Base-by-base conservation (phyloP, 2,888 invertebrate genomes). In the Brachycybe producta region DNA sequence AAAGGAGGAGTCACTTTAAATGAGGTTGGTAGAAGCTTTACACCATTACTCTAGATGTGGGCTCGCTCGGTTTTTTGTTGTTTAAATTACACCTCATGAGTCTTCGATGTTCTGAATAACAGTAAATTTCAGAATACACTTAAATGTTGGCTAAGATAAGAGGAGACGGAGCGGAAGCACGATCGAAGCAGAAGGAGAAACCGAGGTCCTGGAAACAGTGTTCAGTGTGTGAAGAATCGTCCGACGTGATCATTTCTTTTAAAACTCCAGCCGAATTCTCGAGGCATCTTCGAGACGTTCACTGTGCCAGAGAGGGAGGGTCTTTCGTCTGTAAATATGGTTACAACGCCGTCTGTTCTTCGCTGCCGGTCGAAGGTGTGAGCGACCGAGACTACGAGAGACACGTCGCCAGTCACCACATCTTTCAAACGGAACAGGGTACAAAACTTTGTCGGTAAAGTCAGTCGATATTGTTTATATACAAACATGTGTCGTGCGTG, bases 271-370 rank as follows among this genome's bases (percentile, higher is more conserved):
- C 43, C 39, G 55, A 68, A 43, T 68, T 67, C 71, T 74, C 52
- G 67, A 82, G 84, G 59, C 88, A 88, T 66, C 69, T 88, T 57
- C 75, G 83, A 60, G 80, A 80, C 50, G 76, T 78, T 52, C 88
- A 88, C 64, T 84, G 84, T 64, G 78, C 82, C 21, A 79, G 77
- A 60, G 87, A 88, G 69, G 87, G 88, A 49, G 85, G 86, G 26
- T 84, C 86, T 17, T 82, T 78, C 64, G 79, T 87, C 13, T 88
- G 88, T 64, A 82, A 81, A 61, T 91, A 88, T 74, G 90, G 87
- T 36, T 79, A 79, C 62, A 87, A 88, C 69, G 80, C 80, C 49
- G 83, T 88, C 40, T 91, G 90, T 66, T 79, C 80, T 44, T 83
- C 84, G 51, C 70, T 88, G 57, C 88, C 88, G n/a, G 73, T 87